Conservation (phyloP, 2,888 invertebrate species). For the Synergus japonicus region DNA sequence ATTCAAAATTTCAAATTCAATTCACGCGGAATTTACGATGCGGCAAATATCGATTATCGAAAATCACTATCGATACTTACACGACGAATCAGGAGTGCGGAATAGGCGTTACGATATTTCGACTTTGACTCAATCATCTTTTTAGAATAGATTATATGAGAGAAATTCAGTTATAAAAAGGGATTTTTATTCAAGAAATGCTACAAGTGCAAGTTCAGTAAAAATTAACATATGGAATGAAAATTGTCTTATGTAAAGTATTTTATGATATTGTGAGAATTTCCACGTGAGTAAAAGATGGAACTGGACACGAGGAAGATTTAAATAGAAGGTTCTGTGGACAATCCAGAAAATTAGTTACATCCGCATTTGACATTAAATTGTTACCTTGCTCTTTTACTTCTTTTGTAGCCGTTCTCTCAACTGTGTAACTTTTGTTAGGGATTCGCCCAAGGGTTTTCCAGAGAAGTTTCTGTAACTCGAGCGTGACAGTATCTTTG, state of each 20-base stretch:
- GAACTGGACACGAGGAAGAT: constrained; percentile 57
- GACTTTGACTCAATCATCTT: too few relatives aligned
- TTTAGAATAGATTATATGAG: constrained; percentile 40
- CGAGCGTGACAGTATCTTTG: constrained; percentile 26
- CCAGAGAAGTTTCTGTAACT: constrained; percentile 49
- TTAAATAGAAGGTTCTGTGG: constrained; percentile 67
- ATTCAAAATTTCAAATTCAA: too few relatives aligned
- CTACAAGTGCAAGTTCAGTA: background rate
- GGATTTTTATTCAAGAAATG: background rate
- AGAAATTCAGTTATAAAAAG: constrained; percentile 38
- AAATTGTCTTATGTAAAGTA: background rate
- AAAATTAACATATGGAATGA: background rate
- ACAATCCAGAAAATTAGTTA: constrained; percentile 71
- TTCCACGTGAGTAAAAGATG: background rate
- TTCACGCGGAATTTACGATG: too few relatives aligned
- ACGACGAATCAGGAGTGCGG: too few relatives aligned
- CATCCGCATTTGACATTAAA: constrained; percentile 70
- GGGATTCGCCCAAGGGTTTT: constrained; percentile 67
- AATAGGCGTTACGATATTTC: too few relatives aligned
- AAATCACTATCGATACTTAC: too few relatives aligned
- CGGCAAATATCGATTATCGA: too few relatives aligned
- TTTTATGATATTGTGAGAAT: background rate
- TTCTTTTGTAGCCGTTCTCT: constrained; percentile 68
- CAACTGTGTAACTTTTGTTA: constrained; percentile 72
- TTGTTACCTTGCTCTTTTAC: constrained; percentile 64